These are phyloP conservation scores for Chrysolina haemoptera DNA, from an alignment of 2,888 invertebrate species.

Conservation along the genomic window DNA sequence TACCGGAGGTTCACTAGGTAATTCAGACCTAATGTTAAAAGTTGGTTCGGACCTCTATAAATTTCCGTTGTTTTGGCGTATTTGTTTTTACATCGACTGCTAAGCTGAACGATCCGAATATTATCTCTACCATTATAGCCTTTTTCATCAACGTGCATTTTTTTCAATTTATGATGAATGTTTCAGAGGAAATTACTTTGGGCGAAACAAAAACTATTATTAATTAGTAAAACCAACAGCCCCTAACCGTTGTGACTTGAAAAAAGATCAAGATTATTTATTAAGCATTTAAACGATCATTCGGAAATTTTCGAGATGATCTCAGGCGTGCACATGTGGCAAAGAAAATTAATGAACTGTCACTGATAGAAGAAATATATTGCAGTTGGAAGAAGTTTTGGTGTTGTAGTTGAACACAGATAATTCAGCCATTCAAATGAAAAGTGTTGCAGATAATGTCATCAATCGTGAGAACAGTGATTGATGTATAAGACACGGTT, in stretches of 20 bases:
- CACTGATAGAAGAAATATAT: constrained; percentile 17
- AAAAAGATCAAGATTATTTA: constrained; percentile 5
- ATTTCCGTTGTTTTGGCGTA: constrained; percentile 28
- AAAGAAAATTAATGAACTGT: constrained; percentile 22
- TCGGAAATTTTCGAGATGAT: constrained; percentile 18
- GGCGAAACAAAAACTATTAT: constrained; percentile 12
- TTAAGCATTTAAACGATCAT: constrained; percentile 20
- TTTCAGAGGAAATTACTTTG: constrained; percentile 4
- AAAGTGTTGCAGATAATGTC: not conserved
- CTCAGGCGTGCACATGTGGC: constrained; percentile 16
- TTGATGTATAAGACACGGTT: no score
- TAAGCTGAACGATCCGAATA: constrained; percentile 20
- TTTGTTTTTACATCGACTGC: constrained; percentile 30
- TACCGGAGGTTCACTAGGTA: constrained; percentile 23
- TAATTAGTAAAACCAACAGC: constrained; percentile 17
- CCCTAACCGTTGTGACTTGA: constrained; percentile 1
- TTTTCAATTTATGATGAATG: constrained; percentile 10
- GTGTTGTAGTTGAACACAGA: constrained; percentile 4
- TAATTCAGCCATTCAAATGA: not conserved
- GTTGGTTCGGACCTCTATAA: constrained; percentile 27
- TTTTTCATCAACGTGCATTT: constrained; percentile 19
- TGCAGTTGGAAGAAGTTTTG: not conserved
- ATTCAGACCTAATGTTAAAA: constrained; percentile 23
- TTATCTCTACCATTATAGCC: constrained; percentile 18
- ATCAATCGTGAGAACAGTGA: not conserved